Conservation (phyloP, 2,797 vertebrate species). For the Coccyzus lansbergi region DNA sequence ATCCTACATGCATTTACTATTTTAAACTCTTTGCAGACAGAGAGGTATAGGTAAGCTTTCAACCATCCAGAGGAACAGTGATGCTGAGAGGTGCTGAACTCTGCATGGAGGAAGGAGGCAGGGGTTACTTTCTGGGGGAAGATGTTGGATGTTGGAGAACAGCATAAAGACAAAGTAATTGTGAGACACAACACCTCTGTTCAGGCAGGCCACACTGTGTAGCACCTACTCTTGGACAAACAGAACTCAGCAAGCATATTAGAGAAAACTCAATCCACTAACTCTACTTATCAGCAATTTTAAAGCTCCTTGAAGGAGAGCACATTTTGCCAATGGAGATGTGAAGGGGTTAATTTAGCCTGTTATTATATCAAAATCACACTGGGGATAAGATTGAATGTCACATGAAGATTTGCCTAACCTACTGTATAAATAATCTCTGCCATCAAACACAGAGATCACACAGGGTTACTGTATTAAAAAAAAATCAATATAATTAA, state of each 20-base stretch:
- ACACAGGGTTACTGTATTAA: neutral
- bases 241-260: neutral
- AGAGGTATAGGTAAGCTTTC: neutral
- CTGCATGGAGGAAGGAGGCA: neutral
- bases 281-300: neutral
- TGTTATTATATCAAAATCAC: slow-evolving; percentile 24
- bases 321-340: neutral
- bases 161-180: neutral
- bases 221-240: neutral
- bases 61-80: neutral
- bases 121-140: neutral
- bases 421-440: slow-evolving; percentile 22
- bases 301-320: neutral
- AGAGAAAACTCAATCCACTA: neutral
- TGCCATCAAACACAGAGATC: slow-evolving; percentile 30
- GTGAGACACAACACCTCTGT: neutral
- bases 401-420: slow-evolving; percentile 8
- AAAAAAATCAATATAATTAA: slow-evolving; percentile 23
- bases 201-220: neutral
- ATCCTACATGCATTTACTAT: neutral
- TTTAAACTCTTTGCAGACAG: neutral
- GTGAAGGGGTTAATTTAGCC: neutral
- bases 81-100: neutral
- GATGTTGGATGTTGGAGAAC: neutral
- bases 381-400: slow-evolving; percentile 4